Percentiles rank a stretch among this genome's conserved stretches.
Conservation (phyloP, 2,113 vertebrate genomes). For the Macrotis lagotis region DNA sequence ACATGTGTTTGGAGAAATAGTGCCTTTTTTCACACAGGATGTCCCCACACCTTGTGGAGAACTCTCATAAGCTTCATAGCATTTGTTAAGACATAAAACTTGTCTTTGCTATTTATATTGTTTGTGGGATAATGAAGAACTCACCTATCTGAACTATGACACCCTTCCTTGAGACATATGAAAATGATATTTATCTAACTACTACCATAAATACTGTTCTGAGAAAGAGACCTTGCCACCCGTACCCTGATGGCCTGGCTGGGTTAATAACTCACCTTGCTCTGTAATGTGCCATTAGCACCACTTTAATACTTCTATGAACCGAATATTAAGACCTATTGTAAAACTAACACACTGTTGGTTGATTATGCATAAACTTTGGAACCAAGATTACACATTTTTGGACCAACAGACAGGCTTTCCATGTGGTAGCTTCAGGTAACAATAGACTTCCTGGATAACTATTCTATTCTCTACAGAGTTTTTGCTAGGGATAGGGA, state of each 20-base stretch:
- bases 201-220: constrained; percentile 70
- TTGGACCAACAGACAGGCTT: not conserved
- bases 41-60: constrained; percentile 50
- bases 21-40: constrained; percentile 41
- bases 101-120: constrained; percentile 72
- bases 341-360: constrained; percentile 56
- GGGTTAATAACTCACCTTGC: not conserved
- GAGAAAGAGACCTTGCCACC: constrained; percentile 68
- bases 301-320: not conserved
- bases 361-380: not conserved
- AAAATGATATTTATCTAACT: constrained; percentile 71
- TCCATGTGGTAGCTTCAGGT: constrained; percentile 33
- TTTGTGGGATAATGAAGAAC: constrained; percentile 56
- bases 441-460: not conserved
- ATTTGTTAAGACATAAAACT: constrained; percentile 50
- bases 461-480: not conserved
- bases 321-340: constrained; percentile 40
- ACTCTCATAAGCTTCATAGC: constrained; percentile 45
- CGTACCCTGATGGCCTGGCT: constrained; percentile 65
- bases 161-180: constrained; percentile 63
- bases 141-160: constrained; percentile 36
- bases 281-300: not conserved
- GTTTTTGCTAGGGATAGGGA: constrained; percentile 13
- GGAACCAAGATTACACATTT: not conserved
- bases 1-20: constrained; percentile 41